Conservation (phyloP, 2,888 invertebrate species). For the Vandiemenella viatica region DNA sequence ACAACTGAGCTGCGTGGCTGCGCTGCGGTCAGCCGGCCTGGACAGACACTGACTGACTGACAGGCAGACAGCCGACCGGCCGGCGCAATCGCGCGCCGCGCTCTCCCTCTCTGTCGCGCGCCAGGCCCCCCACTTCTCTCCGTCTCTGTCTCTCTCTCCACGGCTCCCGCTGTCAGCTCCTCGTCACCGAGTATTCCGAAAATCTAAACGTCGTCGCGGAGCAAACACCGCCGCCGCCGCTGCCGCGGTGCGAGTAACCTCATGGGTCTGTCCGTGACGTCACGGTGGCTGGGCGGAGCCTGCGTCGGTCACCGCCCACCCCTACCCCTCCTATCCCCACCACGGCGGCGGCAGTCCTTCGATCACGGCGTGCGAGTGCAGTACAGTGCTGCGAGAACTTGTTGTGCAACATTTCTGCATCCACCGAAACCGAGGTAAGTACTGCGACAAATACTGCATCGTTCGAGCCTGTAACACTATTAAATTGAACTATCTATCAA, state of each 20-base stretch:
- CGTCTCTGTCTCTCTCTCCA: neutral
- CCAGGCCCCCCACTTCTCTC: neutral
- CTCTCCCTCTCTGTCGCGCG: neutral
- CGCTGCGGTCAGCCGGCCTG: neutral
- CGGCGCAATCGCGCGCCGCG: neutral
- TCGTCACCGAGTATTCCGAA: neutral
- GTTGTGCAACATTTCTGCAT: neutral
- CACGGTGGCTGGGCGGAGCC: constrained; percentile 13
- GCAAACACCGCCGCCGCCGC: constrained; percentile 6
- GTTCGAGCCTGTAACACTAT: too few species aligned
- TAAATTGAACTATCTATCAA: too few species aligned
- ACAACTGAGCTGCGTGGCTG: neutral
- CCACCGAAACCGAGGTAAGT: too few species aligned
- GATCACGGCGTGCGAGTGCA: neutral
- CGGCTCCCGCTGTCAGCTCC: neutral
- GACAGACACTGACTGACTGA: neutral
- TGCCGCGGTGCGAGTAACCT: constrained; percentile 14
- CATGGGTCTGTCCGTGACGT: constrained; percentile 16
- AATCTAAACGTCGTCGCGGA: neutral
- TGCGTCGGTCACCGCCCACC: constrained; percentile 7
- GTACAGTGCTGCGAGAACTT: neutral
- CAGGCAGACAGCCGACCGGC: neutral
- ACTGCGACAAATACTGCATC: too few species aligned
- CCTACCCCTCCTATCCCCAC: constrained; percentile 3
- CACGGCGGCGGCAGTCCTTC: neutral